Evolutionary conservation across 2,113 vertebrate species (phyloP).

Genomic region (Puffinus mauretanicus): DNA sequence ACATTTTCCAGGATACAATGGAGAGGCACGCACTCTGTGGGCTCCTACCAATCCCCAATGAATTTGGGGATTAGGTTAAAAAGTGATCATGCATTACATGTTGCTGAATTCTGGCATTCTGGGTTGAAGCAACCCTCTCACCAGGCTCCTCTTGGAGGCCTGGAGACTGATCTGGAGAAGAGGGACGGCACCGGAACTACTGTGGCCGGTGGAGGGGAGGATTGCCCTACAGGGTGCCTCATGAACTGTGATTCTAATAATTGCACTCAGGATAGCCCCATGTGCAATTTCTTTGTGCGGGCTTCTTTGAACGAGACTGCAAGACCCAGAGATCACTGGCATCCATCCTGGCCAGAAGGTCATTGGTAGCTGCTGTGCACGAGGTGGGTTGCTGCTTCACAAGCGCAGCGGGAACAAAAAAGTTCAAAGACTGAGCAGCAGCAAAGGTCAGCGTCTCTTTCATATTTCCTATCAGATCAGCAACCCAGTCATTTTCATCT

Average conservation of each 20-base stretch:
- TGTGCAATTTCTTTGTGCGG: not conserved
- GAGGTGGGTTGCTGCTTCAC: not conserved
- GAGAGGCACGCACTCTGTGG: not conserved
- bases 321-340: not conserved
- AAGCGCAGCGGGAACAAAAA: not conserved
- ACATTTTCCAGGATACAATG: not conserved
- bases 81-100: not conserved
- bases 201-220: not conserved
- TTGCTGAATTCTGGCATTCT: not conserved
- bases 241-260: not conserved
- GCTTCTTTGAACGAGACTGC: not conserved
- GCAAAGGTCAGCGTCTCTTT: not conserved
- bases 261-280: not conserved
- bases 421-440: not conserved
- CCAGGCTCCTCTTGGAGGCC: not conserved
- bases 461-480: not conserved
- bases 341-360: not conserved
- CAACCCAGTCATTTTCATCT: not conserved
- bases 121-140: not conserved
- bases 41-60: not conserved
- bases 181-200: accelerated
- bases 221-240: not conserved
- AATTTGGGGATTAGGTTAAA: not conserved
- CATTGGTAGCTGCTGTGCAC: not conserved
- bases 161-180: not conserved